Conservation (phyloP, 2,888 invertebrate genomes). For the Ecliptopera silaceata region DNA sequence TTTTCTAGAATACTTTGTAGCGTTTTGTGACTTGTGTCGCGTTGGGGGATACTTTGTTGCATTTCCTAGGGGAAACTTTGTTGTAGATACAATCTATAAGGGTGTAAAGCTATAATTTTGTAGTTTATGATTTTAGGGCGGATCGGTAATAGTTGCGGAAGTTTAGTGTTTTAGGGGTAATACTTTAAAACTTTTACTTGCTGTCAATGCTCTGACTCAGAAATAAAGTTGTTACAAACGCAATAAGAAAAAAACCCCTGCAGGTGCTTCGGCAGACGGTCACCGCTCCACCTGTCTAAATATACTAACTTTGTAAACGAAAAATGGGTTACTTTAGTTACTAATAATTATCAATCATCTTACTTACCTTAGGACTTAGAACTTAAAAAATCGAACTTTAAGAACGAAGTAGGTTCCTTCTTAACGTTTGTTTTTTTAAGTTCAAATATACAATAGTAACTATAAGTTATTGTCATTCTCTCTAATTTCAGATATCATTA, state of each 20-base stretch:
- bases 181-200: not conserved
- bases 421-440: too few relatives aligned
- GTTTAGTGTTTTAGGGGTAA: not conserved
- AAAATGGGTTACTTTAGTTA: too few relatives aligned
- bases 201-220: too few relatives aligned
- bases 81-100: slow-evolving; percentile 8
- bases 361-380: too few relatives aligned
- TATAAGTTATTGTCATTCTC: too few relatives aligned
- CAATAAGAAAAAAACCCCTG: not conserved
- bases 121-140: slow-evolving; percentile 2
- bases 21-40: not conserved
- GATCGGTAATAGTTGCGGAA: not conserved
- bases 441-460: too few relatives aligned
- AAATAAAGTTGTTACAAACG: not conserved
- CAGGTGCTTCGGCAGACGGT: slow-evolving; percentile 14
- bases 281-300: too few relatives aligned
- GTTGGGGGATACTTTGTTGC: slow-evolving; percentile 7
- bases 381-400: too few relatives aligned
- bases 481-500: too few relatives aligned
- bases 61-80: slow-evolving; percentile 7
- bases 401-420: too few relatives aligned
- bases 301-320: too few relatives aligned
- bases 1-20: slow-evolving; percentile 8
- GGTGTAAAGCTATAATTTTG: slow-evolving; percentile 8
- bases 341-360: too few relatives aligned